Base-by-base conservation (phyloP, 2,113 vertebrate genomes). In the Myotis davidii region DNA sequence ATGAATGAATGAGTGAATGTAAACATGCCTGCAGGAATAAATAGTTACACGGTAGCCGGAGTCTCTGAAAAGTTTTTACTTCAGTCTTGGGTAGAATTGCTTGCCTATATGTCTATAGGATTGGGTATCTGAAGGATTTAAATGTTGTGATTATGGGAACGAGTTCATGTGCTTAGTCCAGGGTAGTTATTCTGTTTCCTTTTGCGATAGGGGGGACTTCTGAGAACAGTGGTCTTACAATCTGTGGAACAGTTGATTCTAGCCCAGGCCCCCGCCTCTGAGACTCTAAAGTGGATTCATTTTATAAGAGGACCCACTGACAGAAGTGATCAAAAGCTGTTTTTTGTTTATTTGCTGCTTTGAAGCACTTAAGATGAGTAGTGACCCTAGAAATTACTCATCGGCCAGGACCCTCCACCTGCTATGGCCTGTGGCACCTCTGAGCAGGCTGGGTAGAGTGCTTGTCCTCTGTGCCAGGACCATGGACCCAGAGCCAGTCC, bases 51-150 rank as follows among this genome's bases (percentile, higher is more conserved):
- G 34, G 48, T 6, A 85, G 27, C 6, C 13, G 13, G 42, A 37
- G 29, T 94, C n/a, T 91, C 21, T 65, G 34, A 34, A 78, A 82
- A 56, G 29, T 25, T 73, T 89, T 93, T 72, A 27, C 5, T 59
- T 82, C 32, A 16, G 16, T 67, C 32, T 16, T 86, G 54, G 7
- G 3, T 91, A 67, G 29, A 56, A 82, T 72, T 76, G 25, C 50
- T 91, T 87, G 37, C 25, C 16, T 21, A 9, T 23, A 0, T 10
- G 56, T 27, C 69, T 61, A 1, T 42, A 45, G 45, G 34, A 64
- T 39, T 78, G 37, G 13, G 32, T 85, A 79, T 82, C 13, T 42
- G 45, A n/a, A 91, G 88, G 23, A 56, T 61, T 18, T 77, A 56
- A 76, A 18, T 81, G 20, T 64, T 16, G 12, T 76, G 34, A 64